A percentile compares a stretch with the other conserved stretches of the same genome.
These are phyloP conservation scores for Tachina fera DNA, from an alignment of 2,888 invertebrate species.

Conservation along the genomic window DNA sequence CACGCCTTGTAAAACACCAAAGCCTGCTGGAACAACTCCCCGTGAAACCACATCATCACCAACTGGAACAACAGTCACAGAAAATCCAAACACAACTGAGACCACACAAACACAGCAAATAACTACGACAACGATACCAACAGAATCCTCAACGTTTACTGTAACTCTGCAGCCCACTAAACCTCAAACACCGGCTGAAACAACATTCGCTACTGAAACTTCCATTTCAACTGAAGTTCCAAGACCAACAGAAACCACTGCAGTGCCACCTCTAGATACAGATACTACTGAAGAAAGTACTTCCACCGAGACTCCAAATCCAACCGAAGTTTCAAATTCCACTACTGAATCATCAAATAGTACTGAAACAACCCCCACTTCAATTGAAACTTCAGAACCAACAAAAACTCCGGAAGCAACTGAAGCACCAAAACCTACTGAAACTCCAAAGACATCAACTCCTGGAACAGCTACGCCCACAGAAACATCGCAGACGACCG, in stretches of 20 bases:
- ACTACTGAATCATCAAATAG: background rate
- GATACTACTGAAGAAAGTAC: too few relatives aligned
- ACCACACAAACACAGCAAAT: too few relatives aligned
- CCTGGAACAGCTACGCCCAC: background rate
- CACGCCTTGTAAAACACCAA: background rate
- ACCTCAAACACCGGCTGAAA: background rate
- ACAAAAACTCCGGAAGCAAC: constrained; percentile 33
- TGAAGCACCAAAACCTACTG: constrained; percentile 60
- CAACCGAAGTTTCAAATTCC: background rate
- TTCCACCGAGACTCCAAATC: background rate
- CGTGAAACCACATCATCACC: background rate
- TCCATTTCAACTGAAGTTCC: background rate
- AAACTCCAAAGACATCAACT: background rate
- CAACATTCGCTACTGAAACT: too few relatives aligned
- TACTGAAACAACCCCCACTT: background rate
- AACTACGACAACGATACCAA: background rate
- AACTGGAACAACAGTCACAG: background rate
- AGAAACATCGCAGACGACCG: background rate
- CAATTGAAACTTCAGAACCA: background rate
- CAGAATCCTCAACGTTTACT: background rate
- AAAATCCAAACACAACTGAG: background rate
- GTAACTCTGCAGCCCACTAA: background rate
- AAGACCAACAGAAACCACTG: background rate
- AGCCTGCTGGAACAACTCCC: background rate
- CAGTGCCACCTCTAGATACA: background rate